Conservation (phyloP, 2,797 vertebrate species). For the Silurus aristotelis region DNA sequence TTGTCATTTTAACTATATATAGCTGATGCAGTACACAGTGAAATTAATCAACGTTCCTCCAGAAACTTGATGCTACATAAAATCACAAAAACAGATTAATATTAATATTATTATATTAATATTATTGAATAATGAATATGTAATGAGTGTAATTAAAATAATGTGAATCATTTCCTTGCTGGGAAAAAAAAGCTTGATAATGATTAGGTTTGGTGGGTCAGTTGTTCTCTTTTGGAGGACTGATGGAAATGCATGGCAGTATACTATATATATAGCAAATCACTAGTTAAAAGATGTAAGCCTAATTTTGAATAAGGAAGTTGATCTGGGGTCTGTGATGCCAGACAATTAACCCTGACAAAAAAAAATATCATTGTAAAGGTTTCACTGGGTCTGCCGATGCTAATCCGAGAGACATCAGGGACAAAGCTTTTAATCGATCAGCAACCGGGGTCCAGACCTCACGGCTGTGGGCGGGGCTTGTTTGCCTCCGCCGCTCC, state of each 20-base stretch:
- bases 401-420: slow-evolving; percentile 23
- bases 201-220: background rate
- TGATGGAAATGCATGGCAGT: background rate
- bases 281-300: slow-evolving; percentile 5
- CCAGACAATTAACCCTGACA: slow-evolving; percentile 14
- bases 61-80: too few species aligned
- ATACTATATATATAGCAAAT: background rate
- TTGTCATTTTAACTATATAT: too few species aligned
- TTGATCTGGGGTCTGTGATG: background rate
- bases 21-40: too few species aligned
- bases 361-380: background rate
- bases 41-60: too few species aligned
- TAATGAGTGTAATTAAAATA: too few species aligned
- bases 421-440: slow-evolving; percentile 40
- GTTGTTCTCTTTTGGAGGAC: background rate
- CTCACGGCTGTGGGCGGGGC: slow-evolving; percentile 78
- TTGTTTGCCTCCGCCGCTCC: slow-evolving; percentile 84
- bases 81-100: too few species aligned
- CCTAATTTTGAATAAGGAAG: background rate
- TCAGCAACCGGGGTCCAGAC: slow-evolving; percentile 9
- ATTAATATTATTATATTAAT: background rate
- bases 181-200: background rate
- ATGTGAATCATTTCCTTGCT: background rate
- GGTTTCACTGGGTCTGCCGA: slow-evolving; percentile 12
- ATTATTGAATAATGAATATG: background rate